Percentiles rank a stretch among this genome's conserved stretches.
Evolutionary conservation across 2,797 vertebrate genomes (phyloP).

Genomic region (Propithecus deckenii): DNA sequence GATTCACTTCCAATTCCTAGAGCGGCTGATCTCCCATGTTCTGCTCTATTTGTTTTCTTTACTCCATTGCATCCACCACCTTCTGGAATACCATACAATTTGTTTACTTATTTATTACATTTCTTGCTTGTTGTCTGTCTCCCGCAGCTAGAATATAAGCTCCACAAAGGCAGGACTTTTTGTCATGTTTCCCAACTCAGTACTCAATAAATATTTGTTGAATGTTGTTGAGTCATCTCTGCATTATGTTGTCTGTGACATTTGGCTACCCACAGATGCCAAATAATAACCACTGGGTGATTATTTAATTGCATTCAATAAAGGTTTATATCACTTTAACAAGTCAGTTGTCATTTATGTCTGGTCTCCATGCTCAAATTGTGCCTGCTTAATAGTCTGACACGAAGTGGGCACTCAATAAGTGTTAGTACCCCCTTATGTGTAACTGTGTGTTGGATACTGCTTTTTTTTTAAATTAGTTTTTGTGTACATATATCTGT

Average conservation of each 20-base stretch:
- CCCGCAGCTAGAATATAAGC: background rate
- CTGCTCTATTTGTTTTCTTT: conserved; percentile 13
- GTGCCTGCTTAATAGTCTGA: conserved; percentile 9
- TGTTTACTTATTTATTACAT: background rate
- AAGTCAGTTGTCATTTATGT: background rate
- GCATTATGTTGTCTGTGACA: background rate
- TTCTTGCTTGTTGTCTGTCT: background rate
- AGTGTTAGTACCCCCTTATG: background rate
- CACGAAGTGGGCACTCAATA: background rate
- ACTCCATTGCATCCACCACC: background rate
- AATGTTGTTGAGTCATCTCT: conserved; percentile 39
- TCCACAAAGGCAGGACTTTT: background rate
- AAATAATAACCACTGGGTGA: background rate
- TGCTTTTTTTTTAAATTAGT: background rate
- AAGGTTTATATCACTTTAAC: background rate
- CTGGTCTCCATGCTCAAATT: background rate
- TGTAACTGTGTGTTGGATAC: background rate
- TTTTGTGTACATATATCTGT: background rate
- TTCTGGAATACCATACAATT: background rate
- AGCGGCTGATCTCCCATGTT: background rate
- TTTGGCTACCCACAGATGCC: background rate
- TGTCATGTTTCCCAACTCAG: background rate
- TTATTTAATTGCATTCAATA: conserved; percentile 8
- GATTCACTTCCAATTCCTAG: background rate
- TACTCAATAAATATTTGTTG: background rate